Evolutionary conservation across 2,113 vertebrate genomes (phyloP), one percentile per base, ranked within the genome.

Genomic region (Pontoporia blainvillei): DNA sequence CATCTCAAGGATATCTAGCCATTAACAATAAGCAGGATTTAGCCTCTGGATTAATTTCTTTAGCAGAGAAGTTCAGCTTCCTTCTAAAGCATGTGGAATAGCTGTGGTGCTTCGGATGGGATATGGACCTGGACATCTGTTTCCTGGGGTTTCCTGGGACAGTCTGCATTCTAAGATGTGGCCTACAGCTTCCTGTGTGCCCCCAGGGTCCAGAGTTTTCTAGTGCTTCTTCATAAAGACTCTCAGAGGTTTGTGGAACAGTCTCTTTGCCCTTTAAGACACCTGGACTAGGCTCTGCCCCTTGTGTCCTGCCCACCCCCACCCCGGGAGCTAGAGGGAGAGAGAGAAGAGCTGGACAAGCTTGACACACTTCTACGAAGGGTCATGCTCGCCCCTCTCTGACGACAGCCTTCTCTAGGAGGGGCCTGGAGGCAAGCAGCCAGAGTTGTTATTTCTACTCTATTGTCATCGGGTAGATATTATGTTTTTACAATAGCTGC

Each of bases 21-120:
- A 97, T 97, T 96, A 96, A 98, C 86, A 96, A 85, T 67, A 90
- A 89, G 86, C 71, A 54, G 93, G 97, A 97, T 98, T 98, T 98
- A 96, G 98, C 95, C 90, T 96, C 91, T 75, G 94, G 92, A 96
- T 96, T 96, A 97, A 95, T 95, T 87, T 96, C 94, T 94, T 85
- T 82, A 94, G 83, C 31, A 78, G 82, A 91, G 91, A 94, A 86
- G 85, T 46, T 88, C 52, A 90, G 39, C 76, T 94, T 71, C 31
- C 91, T 92, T 95, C 57, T 93, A 87, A 97, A 89, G 86, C 86
- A 39, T 96, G 85, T 92, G 86, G 89, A 95, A 93, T 66, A 61
- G 49, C 96, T 96, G 69, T 64, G 91, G 85, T 93, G n/a, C 97
- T 97, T 97, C 86, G 91, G 20, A 25, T 94, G 95, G 91, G 84